phyloP scores from a whole-genome alignment of 64 coral and sea anemone genomes.

The Anthopleura sola region DNA sequence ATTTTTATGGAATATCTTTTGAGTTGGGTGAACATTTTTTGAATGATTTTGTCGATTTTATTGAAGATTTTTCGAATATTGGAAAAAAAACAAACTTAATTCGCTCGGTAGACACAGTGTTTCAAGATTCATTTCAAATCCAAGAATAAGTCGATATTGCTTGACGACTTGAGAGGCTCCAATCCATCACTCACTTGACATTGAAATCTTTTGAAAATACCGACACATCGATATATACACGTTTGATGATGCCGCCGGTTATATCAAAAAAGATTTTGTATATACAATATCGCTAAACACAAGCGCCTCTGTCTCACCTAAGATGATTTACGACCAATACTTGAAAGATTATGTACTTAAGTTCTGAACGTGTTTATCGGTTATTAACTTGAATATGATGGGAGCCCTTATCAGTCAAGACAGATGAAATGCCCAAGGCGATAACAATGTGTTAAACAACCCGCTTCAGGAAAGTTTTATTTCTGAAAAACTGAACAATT shows the following conservation, averaged over 20 bases:
- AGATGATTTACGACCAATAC: neutral
- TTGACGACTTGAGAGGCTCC: neutral
- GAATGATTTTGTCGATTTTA: no score
- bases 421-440: neutral
- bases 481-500: no score
- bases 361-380: neutral
- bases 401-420: neutral
- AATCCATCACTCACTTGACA: neutral
- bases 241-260: neutral
- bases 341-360: constrained; percentile 2
- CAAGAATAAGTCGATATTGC: neutral
- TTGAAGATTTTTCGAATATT: no score
- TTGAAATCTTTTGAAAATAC: neutral
- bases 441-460: neutral
- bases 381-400: neutral
- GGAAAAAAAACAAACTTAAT: no score
- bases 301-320: neutral
- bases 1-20: no score
- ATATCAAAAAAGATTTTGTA: neutral
- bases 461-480: neutral
- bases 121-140: neutral
- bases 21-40: no score
- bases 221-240: neutral
- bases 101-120: no score
- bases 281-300: neutral